Base-by-base conservation (phyloP, 2,113 vertebrate species). In the Syrrhaptes paradoxus region DNA sequence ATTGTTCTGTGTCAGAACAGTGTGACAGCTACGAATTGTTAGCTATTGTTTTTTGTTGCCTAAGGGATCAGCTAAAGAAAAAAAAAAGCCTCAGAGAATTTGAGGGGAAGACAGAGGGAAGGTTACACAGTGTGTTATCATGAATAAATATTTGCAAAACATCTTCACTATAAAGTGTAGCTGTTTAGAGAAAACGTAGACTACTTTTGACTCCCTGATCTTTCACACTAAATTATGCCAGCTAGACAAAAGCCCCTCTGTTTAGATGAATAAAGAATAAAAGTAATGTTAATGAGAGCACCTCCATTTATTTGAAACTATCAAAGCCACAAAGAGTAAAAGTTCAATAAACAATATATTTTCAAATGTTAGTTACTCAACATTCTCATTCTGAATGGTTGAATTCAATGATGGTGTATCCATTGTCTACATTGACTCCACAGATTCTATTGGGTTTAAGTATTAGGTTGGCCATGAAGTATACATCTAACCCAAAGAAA, bases 111-210 rank as follows among this genome's bases (percentile, higher is more conserved):
- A 79, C 36, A 84, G 49, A 85, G 8, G 21, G 63, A 92, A 73
- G 61, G 70, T 80, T 85, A 92, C 34, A 66, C 16, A 41, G 8
- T 58, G 21, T 85, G 26, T 34, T 74, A 48, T 58, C 66, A 71
- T 78, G n/a, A 86, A 93, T 46, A 95, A 93, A 85, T 86, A 86
- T 95, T 96, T 90, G 46, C 58, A 85, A 76, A 28, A 8, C 25
- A 63, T 92, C 79, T 82, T 93, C 43, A 45, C 26, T 59, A 57
- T 58, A 55, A 79, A 59, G 22, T 4, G 2, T 43, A 43, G 19
- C 17, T 79, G 10, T 85, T 88, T 74, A 63, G 31, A 89, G n/a
- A n/a, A 87, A 87, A 48, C 43, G 21, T 54, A 65, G 24, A 9
- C 24, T 67, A 65, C n/a, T 84, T 91, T 75, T 81, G 18, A 43